Percentiles rank a stretch among this genome's conserved stretches.
These are phyloP conservation scores for Drosophila glabriapex DNA, from an alignment of 2,888 invertebrate species.

Conservation along the genomic window DNA sequence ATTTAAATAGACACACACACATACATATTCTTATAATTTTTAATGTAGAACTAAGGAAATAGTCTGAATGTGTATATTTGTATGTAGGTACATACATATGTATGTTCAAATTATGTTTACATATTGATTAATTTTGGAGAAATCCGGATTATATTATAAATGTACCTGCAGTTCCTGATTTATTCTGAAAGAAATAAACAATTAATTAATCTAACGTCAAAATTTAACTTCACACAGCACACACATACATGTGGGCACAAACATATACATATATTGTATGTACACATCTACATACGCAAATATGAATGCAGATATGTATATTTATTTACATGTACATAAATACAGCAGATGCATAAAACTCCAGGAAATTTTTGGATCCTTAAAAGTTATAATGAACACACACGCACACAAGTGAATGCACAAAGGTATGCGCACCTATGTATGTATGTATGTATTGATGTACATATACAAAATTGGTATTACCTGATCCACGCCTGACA, in stretches of 20 bases:
- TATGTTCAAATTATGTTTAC: background rate
- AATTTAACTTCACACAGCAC: background rate
- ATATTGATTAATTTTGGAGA: slow-evolving; percentile 4
- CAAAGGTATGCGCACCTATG: slow-evolving; percentile 7
- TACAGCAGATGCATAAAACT: slow-evolving; percentile 3
- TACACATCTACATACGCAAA: slow-evolving; percentile 3
- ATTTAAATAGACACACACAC: slow-evolving; percentile 1
- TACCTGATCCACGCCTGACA: slow-evolving; percentile 97
- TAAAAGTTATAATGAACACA: slow-evolving; percentile 10
- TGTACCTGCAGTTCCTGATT: slow-evolving; percentile 83
- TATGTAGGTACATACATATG: background rate
- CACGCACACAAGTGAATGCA: slow-evolving; percentile 18
- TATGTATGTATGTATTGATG: slow-evolving; percentile 25
- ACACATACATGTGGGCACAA: background rate
- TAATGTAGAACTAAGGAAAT: background rate
- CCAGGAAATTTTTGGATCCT: slow-evolving; percentile 5
- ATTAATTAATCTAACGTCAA: slow-evolving; percentile 25
- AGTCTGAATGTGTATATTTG: background rate
- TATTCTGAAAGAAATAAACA: slow-evolving; percentile 73
- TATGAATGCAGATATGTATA: background rate
- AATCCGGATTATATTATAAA: slow-evolving; percentile 8
- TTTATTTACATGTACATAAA: background rate
- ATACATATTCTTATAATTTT: background rate
- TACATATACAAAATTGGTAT: slow-evolving; percentile 73
- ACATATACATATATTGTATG: background rate